A percentile compares a stretch with the other conserved stretches of the same genome.
These are phyloP conservation scores for Chrysomela aeneicollis DNA, from an alignment of 2,888 invertebrate species.

Conservation along the genomic window DNA sequence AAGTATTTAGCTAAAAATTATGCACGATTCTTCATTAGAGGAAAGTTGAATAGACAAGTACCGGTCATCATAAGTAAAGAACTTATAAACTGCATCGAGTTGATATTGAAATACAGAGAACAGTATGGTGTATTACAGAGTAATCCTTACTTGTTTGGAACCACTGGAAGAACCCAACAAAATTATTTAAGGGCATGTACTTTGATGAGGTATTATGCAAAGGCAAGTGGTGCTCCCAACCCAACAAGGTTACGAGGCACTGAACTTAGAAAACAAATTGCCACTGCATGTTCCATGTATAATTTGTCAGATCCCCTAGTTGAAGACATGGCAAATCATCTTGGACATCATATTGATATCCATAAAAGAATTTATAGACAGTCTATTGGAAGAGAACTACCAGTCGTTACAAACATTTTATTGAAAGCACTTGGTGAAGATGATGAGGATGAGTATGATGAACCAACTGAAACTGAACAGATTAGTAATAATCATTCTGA, in stretches of 20 bases:
- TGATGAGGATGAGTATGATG: too few relatives aligned
- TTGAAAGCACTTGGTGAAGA: too few relatives aligned
- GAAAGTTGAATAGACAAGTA: conserved; percentile 19
- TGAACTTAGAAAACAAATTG: conserved; percentile 17
- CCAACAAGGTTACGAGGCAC: conserved; percentile 16
- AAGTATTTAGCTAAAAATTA: conserved; percentile 19
- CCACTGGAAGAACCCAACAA: conserved; percentile 5
- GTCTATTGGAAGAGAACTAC: too few relatives aligned
- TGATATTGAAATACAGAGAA: conserved; percentile 16
- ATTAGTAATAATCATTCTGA: too few relatives aligned
- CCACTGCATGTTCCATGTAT: conserved; percentile 20
- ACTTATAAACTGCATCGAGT: conserved; percentile 7
- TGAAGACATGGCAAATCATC: conserved; percentile 20
- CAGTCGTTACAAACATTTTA: too few relatives aligned
- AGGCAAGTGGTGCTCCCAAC: conserved; percentile 19
- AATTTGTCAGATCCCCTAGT: conserved; percentile 21
- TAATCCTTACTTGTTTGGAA: conserved; percentile 30
- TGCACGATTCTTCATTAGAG: conserved; percentile 10
- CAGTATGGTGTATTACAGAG: neutral
- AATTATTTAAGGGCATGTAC: conserved; percentile 20
- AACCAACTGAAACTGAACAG: too few relatives aligned
- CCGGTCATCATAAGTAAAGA: conserved; percentile 22
- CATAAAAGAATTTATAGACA: too few relatives aligned
- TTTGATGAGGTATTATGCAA: conserved; percentile 23
- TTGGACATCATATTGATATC: too few relatives aligned